phyloP scores from a whole-genome alignment of 2,888 invertebrate species.

The Venusia cambrica region DNA sequence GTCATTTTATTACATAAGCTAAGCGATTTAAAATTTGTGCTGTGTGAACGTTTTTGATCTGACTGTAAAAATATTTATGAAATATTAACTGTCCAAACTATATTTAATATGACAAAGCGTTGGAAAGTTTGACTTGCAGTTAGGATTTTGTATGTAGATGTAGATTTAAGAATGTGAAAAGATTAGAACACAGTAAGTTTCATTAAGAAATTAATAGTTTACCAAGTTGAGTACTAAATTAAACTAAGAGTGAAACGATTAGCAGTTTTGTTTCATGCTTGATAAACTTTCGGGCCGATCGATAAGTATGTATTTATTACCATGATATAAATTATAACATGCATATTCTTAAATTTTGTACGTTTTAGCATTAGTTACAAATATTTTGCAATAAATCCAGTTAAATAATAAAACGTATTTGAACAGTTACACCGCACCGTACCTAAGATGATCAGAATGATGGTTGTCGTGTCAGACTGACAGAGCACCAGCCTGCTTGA shows the following conservation, averaged over 20 bases:
- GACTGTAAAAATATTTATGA: conserved; percentile 48
- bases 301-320: conserved; percentile 1
- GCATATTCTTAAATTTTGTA: conserved; percentile 9
- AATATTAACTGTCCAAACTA: conserved; percentile 13
- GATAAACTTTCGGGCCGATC: too few relatives aligned
- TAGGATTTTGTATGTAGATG: conserved; percentile 8
- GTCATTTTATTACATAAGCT: too few relatives aligned
- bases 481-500: too few relatives aligned
- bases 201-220: conserved; percentile 6
- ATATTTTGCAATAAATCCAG: too few relatives aligned
- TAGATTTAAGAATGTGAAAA: conserved; percentile 7
- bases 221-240: too few relatives aligned
- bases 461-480: too few relatives aligned
- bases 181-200: conserved; percentile 10
- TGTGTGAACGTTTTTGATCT: conserved; percentile 61
- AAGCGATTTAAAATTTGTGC: conserved; percentile 25
- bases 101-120: conserved; percentile 7
- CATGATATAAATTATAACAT: background rate
- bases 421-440: too few relatives aligned
- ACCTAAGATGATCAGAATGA: too few relatives aligned
- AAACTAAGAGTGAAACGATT: too few relatives aligned
- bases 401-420: too few relatives aligned
- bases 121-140: conserved; percentile 7
- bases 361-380: conserved; percentile 12
- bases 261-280: too few relatives aligned